These are phyloP conservation scores for Equus przewalskii DNA, from an alignment of 2,113 vertebrate genomes.

Conservation along the genomic window DNA sequence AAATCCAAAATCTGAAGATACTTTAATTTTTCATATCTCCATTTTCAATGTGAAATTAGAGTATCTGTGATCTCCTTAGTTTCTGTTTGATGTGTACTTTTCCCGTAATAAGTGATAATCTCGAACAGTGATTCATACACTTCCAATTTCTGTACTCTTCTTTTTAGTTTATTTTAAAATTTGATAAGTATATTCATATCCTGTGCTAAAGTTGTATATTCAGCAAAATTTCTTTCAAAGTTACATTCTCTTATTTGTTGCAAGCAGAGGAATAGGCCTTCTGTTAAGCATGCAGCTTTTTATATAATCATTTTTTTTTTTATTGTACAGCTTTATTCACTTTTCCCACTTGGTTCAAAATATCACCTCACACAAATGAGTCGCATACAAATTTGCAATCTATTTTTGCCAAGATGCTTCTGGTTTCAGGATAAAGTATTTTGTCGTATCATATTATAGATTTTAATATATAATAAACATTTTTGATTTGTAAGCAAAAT, in stretches of 20 bases:
- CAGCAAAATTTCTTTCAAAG: neutral
- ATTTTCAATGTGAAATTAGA: neutral
- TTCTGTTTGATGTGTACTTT: slow-evolving; percentile 5
- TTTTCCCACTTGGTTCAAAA: neutral
- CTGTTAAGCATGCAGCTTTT: neutral
- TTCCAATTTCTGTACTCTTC: neutral
- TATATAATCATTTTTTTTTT: neutral
- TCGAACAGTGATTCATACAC: neutral
- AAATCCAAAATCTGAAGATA: slow-evolving; percentile 20
- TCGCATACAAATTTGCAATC: neutral
- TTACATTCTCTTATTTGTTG: neutral
- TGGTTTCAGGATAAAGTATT: neutral
- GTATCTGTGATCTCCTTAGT: neutral
- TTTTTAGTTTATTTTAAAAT: neutral
- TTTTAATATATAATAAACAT: neutral
- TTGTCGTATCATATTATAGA: neutral
- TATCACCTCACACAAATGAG: neutral
- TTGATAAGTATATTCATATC: neutral
- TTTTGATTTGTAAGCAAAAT: neutral
- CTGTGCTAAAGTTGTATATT: slow-evolving; percentile 17
- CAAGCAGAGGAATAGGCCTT: neutral
- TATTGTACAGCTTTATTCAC: neutral
- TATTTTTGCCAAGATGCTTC: neutral
- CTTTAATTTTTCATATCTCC: neutral
- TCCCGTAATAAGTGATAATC: neutral